Base-by-base conservation (phyloP, 2,888 invertebrate species). In the Drosophila sordidula region DNA sequence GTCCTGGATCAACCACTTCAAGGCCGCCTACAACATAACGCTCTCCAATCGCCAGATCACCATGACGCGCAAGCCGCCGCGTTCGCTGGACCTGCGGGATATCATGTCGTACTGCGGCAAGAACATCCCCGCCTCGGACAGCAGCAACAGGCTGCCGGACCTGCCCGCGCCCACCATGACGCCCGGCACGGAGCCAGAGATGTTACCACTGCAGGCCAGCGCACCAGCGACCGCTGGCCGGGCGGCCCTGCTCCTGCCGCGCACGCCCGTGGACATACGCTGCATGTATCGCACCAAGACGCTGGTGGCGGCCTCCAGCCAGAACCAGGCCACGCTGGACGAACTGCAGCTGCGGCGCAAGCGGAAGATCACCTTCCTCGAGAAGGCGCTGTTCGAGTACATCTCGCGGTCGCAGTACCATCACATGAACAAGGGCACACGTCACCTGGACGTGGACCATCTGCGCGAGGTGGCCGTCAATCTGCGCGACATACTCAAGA, bases 1-100 rank as follows among this genome's bases (percentile, higher is more conserved):
- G 64, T 75, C 89, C 3, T 90, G 91, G 91, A 68, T 91, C 4
- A 90, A 91, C 69, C 80, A 86, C 56, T 91, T 91, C 32, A 91
- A 91, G 65, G 86, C 85, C 1, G 84, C 78, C 25, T 91, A 87
- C 49, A 89, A 89, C 29, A 87, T 90, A 14, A 81, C 89, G 1
- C 65, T 90, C 4, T 88, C 90, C 12, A 90, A 90, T 68, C 87
- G 90, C 0, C 89, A 90, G 46, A 90, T 90, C 4, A 64, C 67
- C 0, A 73, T 90, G 44, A 88, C 81, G 0, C 84, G 88, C 3
- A 80, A 75, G 14, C 91, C 90, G 0, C 90, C 90, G 0, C 61
- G 77, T 1, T 90, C 90, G 0, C 39, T 91, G 52, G 89, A 90
- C 26, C 59, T 90, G 5, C 85, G 83, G 14, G 90, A 90, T 39